Base-by-base conservation (phyloP, 2,113 vertebrate genomes). In the Puntigrus tetrazona region DNA sequence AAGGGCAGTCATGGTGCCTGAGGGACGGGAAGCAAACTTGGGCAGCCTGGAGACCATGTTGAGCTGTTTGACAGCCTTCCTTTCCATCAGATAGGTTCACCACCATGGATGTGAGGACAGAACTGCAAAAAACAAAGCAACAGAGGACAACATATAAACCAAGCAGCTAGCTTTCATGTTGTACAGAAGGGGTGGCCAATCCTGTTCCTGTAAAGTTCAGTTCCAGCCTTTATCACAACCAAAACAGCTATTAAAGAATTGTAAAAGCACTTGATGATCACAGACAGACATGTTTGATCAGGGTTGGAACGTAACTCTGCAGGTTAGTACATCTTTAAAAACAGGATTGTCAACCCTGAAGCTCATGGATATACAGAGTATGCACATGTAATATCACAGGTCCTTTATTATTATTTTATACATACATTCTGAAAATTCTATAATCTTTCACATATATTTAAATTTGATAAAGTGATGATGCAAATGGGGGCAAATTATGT, bases 31-130 rank as follows among this genome's bases (percentile, higher is more conserved):
- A 52, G 92, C 94, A 85, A 98, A 99, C 90, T 97, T 98, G 4
- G 97, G 98, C 86, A 99, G 92, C 89, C 95, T 95, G 89, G 98
- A 98, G 91, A 96, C 96, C 94, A 96, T 95, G 86, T 95, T 92
- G 88, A 96, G 93, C 95, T 94, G 93, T 89, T 90, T 90, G 77
- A 92, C 92, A 89, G 88, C 90, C 92, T 95, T 96, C 91, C 95
- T 95, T 94, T 97, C 97, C 97, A 98, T 98, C 94, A 95, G 95
- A 94, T 94, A 88, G 89, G 85, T 88, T 85, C 87, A 85, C 85
- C 93, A 94, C 85, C 95, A 95, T 94, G 92, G 93, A 93, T 94
- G 91, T 94, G 89, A 88, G 84, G 90, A 91, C 88, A 87, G 88
- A 90, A 90, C 87, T 84, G 75, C 61, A 86, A 75, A 20, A 65